A percentile compares a stretch with the other conserved stretches of the same genome.
Evolutionary conservation across 2,113 vertebrate species (phyloP).

Genomic region (Leptodactylus fuscus): DNA sequence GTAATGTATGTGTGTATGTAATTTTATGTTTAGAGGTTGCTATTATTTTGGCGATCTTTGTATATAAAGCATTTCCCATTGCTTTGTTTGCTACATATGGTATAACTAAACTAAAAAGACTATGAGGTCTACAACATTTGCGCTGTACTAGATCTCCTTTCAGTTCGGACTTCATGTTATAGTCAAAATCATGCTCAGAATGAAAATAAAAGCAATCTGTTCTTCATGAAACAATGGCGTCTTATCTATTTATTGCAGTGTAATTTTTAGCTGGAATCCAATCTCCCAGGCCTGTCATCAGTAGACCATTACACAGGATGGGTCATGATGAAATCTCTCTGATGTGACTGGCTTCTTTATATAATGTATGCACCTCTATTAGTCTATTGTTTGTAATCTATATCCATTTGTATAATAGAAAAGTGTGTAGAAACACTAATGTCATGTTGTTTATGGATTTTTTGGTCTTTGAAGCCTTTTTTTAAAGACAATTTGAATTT

Average conservation of each 20-base stretch:
- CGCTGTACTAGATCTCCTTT: not conserved
- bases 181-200: not conserved
- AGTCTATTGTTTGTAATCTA: not conserved
- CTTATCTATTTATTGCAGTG: not conserved
- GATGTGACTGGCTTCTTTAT: not conserved
- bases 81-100: not conserved
- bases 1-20: too few relatives aligned
- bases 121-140: not conserved
- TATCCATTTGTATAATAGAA: too few relatives aligned
- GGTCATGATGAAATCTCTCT: not conserved
- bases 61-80: too few relatives aligned
- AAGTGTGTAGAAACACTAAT: too few relatives aligned
- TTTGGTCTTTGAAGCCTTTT: too few relatives aligned
- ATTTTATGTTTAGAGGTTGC: too few relatives aligned
- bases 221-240: constrained; percentile 4
- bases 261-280: constrained; percentile 19
- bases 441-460: too few relatives aligned
- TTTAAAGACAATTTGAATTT: too few relatives aligned
- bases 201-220: not conserved
- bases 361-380: not conserved
- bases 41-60: too few relatives aligned
- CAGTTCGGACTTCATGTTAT: not conserved
- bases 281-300: constrained; percentile 23
- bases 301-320: not conserved
- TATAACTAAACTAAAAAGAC: not conserved